Evolutionary conservation across 2,888 invertebrate genomes (phyloP), one percentile per base, ranked within the genome.

Genomic region (Drosophila percnosoma): DNA sequence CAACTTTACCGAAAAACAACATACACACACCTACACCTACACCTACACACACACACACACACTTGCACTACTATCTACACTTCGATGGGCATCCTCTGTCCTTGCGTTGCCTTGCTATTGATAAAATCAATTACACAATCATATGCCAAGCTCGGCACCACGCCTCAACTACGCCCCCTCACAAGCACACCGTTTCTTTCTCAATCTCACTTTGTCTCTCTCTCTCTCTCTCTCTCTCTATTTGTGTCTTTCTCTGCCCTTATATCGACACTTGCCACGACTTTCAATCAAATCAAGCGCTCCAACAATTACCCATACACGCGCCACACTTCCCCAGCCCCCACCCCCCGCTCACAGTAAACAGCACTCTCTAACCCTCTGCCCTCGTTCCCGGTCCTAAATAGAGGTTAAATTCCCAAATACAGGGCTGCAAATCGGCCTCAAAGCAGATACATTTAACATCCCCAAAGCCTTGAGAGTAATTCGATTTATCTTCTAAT

Each of bases 51-150:
- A 31, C 42, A 40, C 40, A 11, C 4, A 21, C 42, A 42, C 42
- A 42, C 4, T 24, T 15, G 4, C 45, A 8, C 15, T 8, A 45
- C 45, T 45, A 45, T 45, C 45, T 24, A 33, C 54, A 33, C 18
- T n/a, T 13, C 8, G n/a, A 13, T 10, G 10, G 38, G 31, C 67
- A 36, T 42, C 53, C 54, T 40, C 61, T 61, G 73, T 73, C 68
- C 66, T 34, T 15, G 21, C 58, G 34, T 48, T 42, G 59, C 55
- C 57, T 68, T 62, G 63, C 75, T 78, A 87, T 88, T 89, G 87
- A 89, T 89, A 83, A 84, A 84, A 89, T 89, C 83, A 84, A 89
- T 89, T 89, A 84, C 89, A 89, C 81, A 86, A 84, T 87, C 89
- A 89, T 89, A 86, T 83, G 89, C 73, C 87, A 77, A 59, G 89